Evolutionary conservation across 2,113 vertebrate species (phyloP).

Genomic region (Vulpes lagopus): DNA sequence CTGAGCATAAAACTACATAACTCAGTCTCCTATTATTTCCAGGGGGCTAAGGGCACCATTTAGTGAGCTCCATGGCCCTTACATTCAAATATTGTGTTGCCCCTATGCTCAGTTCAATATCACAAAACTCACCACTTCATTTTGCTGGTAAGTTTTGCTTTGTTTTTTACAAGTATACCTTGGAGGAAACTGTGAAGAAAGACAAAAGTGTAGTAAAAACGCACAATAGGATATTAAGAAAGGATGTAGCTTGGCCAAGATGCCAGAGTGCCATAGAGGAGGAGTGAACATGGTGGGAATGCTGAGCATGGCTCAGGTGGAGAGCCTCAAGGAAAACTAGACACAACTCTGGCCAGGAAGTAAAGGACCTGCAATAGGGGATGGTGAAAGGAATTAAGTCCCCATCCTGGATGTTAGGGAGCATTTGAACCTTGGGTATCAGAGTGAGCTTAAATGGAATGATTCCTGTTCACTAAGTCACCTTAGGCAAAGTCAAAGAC

Average conservation of each 20-base stretch:
- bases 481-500: neutral
- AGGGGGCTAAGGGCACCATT: neutral
- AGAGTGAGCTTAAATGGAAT: neutral
- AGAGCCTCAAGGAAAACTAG: neutral
- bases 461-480: neutral
- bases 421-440: neutral
- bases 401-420: neutral
- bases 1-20: neutral
- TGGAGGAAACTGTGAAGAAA: neutral
- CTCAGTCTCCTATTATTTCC: neutral
- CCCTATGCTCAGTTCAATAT: neutral
- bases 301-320: neutral
- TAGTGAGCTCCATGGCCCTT: neutral
- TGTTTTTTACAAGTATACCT: neutral
- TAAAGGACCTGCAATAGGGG: neutral
- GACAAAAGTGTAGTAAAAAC: neutral
- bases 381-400: neutral
- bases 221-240: neutral
- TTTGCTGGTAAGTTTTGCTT: neutral
- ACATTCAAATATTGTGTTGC: neutral
- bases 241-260: neutral
- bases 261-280: neutral
- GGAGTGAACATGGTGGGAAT: no score
- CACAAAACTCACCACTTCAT: conserved; percentile 13
- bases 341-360: neutral